Percentiles rank a stretch among this genome's conserved stretches.
These are phyloP conservation scores for Engraulis encrasicolus DNA, from an alignment of 2,113 vertebrate species.

Conservation along the genomic window DNA sequence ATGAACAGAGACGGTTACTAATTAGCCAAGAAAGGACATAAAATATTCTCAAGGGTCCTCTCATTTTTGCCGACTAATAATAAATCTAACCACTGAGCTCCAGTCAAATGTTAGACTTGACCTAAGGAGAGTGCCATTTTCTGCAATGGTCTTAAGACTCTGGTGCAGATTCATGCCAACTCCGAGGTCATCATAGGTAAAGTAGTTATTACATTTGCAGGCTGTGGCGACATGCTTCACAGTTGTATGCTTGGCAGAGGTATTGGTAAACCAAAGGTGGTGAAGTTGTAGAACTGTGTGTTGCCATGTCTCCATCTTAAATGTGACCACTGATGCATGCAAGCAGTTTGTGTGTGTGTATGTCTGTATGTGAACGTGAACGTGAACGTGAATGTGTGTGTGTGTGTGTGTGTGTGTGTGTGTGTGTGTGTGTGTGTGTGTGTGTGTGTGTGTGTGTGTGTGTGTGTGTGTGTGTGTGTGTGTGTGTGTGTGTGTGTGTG, in stretches of 20 bases:
- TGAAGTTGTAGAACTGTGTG: neutral
- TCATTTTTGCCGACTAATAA: neutral
- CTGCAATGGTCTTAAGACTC: neutral
- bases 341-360: too few relatives aligned
- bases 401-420: too few relatives aligned
- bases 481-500: neutral
- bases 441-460: neutral
- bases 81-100: neutral
- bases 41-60: neutral
- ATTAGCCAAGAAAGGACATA: neutral
- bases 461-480: neutral
- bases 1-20: neutral
- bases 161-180: neutral
- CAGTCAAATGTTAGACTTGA: neutral
- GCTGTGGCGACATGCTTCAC: neutral
- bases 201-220: neutral
- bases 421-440: too few relatives aligned
- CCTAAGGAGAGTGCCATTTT: neutral
- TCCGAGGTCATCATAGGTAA: neutral
- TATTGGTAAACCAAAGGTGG: neutral
- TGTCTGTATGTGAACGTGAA: too few relatives aligned
- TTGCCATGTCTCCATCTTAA: too few relatives aligned
- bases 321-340: too few relatives aligned
- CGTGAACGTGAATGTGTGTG: too few relatives aligned
- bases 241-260: neutral